Evolutionary conservation across 1,140 invertebrate species (phyloP), one percentile per base, ranked within the genome.

Genomic region (Linepithema humile): DNA sequence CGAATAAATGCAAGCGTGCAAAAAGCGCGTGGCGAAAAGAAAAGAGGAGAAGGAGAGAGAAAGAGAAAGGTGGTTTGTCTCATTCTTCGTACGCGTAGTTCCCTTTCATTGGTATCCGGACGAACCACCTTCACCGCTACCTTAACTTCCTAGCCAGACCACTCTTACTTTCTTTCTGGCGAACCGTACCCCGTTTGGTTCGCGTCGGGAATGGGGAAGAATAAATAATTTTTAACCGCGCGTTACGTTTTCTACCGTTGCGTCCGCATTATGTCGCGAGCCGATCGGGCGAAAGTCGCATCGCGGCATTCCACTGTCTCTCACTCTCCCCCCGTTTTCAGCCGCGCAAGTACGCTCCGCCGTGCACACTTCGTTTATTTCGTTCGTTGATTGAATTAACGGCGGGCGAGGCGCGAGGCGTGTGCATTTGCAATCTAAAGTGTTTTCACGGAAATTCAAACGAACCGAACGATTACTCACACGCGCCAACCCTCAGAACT

Each of bases 41-140:
- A 45, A 29, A 10, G 12, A 26, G 23, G 26, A 15, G 17, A n/a
- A 67, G 64, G 26, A 38, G 20, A 38, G 20, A 40, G 43, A 50
- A 38, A 50, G 29, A 53, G 48, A 55, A 69, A 80, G 35, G 23
- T 12, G 38, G 3, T n/a, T 55, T 53, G 38, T 69, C 50, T 80
- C 65, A 77, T 50, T 77, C 57, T 65, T 69, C 74, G 83, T 78
- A 78, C 84, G 74, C 74, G 82, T 88, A 85, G 91, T 93, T 93
- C 92, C 89, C 92, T 93, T 93, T 93, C 93, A 88, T 92, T 89
- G 92, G 92, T 87, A 93, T 92, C 90, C 89, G 89, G 91, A 91
- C 92, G 69, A 89, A 87, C 88, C 88, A 87, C 91, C 88, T 92
- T 88, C 86, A 59, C 83, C 73, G 83, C 50, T 85, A 86, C 85